Evolutionary conservation across 2,797 vertebrate genomes (phyloP), one percentile per base, ranked within the genome.

Genomic region (Anniella stebbinsi): DNA sequence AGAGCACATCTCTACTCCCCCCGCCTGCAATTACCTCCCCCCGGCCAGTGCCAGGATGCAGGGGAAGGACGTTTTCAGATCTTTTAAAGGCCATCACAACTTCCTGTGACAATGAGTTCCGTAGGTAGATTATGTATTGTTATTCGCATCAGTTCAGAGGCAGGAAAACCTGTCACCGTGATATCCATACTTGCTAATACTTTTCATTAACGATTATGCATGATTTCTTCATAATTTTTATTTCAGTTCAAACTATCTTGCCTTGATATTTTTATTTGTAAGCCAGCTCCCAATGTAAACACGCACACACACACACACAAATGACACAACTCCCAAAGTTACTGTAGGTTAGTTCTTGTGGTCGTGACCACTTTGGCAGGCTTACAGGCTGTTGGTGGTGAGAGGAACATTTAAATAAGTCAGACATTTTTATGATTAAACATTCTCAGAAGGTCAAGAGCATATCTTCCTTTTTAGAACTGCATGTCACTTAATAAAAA

Each of bases 251-350:
- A 95, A 94, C 90, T 92, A 18, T 95, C 93, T 87, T 92, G 85
- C 93, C 93, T 95, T 96, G 94, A 93, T 95, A 95, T 96, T 97
- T 95, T 94, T 96, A 96, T 96, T 95, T 93, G 95, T 92, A 94
- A 95, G 92, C 92, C 92, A 91, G 36, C 23, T 94, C 94, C 93
- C 95, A 96, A 95, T 94, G 95, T 94, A 97, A 95, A 96, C 90
- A 81, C 18, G 23, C 45, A 13, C 94, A 97, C 95, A 96, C 90
- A 81, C 18, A 63, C 45, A 13, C 94, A 92, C 94, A 95, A 94
- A 92, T 84, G 94, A 96, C 78, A 95, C 92, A 95, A 95, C 93
- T 94, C 93, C 90, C 94, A 93, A 95, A 96, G 96, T 94, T 95
- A 95, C 89, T 95, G 95, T 93, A 94, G 94, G 95, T 95, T 94